phyloP scores from a whole-genome alignment of 64 coral and sea anemone species.

The Stichodactyla mertensii region DNA sequence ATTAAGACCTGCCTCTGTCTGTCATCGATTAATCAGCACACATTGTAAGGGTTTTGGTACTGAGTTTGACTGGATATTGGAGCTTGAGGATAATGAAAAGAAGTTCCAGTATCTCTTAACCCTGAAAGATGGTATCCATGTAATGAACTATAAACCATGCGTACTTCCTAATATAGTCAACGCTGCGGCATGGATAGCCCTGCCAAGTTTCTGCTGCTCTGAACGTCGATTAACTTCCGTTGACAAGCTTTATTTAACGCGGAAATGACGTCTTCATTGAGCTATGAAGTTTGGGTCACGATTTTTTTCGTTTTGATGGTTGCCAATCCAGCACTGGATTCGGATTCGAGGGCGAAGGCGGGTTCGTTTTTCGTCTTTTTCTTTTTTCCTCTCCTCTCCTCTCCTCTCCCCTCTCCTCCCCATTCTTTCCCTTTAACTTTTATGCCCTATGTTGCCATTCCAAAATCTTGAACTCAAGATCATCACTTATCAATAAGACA shows the following conservation, averaged over 20 bases:
- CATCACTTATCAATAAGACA: too few species aligned
- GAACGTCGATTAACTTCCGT: not conserved
- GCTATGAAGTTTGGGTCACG: not conserved
- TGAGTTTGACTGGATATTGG: not conserved
- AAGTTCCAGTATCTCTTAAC: not conserved
- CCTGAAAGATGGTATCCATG: not conserved
- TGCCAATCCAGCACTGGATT: too few species aligned
- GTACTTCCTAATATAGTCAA: not conserved
- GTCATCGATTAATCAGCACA: not conserved
- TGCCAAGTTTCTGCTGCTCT: not conserved
- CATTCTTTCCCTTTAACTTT: too few species aligned
- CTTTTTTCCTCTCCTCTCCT: too few species aligned
- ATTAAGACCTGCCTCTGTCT: not conserved
- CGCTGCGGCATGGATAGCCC: too few species aligned
- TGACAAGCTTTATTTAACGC: not conserved
- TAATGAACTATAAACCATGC: not conserved
- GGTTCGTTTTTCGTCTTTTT: too few species aligned
- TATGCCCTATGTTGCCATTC: too few species aligned
- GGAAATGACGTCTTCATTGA: not conserved
- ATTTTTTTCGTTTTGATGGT: not conserved
- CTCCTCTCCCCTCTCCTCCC: too few species aligned
- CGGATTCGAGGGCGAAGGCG: too few species aligned
- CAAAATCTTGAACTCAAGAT: too few species aligned
- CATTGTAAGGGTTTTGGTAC: not conserved
- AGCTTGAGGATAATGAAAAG: not conserved